These are phyloP conservation scores for Sylvilagus bachmani DNA, from an alignment of 2,113 vertebrate species.

Conservation along the genomic window DNA sequence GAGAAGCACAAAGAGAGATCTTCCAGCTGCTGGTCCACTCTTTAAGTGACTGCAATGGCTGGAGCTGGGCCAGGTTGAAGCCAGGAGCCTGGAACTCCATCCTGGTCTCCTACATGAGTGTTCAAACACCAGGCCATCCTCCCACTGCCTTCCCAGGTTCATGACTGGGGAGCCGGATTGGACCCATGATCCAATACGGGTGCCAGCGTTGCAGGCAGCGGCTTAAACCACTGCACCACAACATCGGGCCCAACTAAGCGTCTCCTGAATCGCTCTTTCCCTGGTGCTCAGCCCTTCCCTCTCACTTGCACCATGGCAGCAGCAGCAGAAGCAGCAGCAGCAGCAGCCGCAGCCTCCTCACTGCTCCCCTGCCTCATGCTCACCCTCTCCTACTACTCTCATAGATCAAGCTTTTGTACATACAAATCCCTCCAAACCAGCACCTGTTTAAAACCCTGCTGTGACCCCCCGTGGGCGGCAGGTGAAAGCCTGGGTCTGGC, in stretches of 20 bases:
- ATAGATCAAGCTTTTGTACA: slow-evolving; percentile 23
- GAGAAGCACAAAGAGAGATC: no score
- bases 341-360: not conserved
- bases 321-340: not conserved
- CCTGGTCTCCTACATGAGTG: no score
- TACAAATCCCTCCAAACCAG: not conserved
- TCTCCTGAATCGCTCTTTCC: not conserved
- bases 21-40: no score
- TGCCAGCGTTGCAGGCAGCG: no score
- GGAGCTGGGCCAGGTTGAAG: no score
- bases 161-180: no score
- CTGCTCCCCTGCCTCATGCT: not conserved
- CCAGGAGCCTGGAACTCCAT: no score
- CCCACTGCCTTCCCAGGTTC: no score
- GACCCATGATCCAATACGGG: no score
- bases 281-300: not conserved
- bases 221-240: no score
- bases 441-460: not conserved
- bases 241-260: not conserved
- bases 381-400: not conserved
- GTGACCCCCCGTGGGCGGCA: not conserved
- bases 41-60: no score
- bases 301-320: not conserved
- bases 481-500: not conserved
- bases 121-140: no score